phyloP scores from a whole-genome alignment of 2,113 vertebrate species.

The Cheirogaleus medius region DNA sequence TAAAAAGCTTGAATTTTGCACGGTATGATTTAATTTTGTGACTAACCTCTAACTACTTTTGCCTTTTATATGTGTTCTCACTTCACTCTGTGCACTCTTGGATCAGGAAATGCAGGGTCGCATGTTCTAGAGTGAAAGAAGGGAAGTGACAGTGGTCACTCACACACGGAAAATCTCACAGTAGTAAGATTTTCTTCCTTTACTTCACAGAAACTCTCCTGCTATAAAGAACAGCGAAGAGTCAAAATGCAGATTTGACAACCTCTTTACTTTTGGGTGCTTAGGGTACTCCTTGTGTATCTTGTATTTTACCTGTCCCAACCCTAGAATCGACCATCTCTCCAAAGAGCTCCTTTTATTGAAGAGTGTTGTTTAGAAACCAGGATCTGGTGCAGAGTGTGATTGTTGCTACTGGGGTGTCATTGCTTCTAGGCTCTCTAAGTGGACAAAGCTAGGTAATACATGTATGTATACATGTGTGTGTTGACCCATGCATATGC shows the following conservation, averaged over 20 bases:
- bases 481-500: neutral
- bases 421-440: neutral
- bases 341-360: neutral
- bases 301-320: neutral
- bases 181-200: neutral
- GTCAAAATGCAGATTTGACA: neutral
- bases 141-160: neutral
- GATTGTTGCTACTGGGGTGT: neutral
- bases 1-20: conserved; percentile 89
- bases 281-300: neutral
- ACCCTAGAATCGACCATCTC: neutral
- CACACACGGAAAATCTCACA: neutral
- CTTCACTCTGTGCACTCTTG: neutral
- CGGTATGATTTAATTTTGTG: conserved; percentile 85
- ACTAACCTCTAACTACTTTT: conserved; percentile 22
- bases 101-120: neutral
- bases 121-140: neutral
- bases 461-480: neutral
- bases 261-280: neutral
- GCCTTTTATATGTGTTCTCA: neutral
- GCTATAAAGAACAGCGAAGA: neutral
- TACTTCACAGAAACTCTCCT: neutral
- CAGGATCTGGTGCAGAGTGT: neutral
- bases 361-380: neutral
- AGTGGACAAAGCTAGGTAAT: neutral